These are phyloP conservation scores for Phaethornis superciliosus DNA, from an alignment of 2,113 vertebrate species.

Conservation along the genomic window DNA sequence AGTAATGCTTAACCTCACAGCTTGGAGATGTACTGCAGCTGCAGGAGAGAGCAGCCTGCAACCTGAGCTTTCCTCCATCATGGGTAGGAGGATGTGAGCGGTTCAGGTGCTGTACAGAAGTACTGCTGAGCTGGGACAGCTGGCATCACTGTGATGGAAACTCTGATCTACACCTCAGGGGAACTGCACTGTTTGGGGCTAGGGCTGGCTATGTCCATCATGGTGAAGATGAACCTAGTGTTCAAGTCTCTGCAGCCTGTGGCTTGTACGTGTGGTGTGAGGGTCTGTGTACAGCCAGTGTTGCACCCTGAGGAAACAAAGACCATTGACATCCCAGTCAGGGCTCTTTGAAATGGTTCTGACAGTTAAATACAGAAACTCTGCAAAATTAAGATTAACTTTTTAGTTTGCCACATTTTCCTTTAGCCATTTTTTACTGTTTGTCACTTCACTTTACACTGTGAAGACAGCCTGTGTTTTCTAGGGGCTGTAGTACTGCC, in stretches of 20 bases:
- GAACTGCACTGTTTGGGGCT: not conserved
- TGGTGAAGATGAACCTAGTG: rapidly evolving
- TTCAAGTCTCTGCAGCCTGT: rapidly evolving
- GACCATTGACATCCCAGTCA: rapidly evolving
- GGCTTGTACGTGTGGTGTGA: rapidly evolving
- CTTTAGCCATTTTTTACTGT: not conserved
- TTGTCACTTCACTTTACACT: not conserved
- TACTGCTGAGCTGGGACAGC: not conserved
- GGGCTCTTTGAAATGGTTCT: not conserved
- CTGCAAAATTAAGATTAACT: not conserved
- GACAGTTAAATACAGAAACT: not conserved
- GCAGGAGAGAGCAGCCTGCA: not conserved
- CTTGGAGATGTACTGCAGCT: not conserved
- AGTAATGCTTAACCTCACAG: rapidly evolving
- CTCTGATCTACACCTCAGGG: not conserved
- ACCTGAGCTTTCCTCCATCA: rapidly evolving
- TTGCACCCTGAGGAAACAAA: not conserved
- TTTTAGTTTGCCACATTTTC: not conserved
- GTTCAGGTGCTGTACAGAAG: not conserved
- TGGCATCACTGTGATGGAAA: not conserved
- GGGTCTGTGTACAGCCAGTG: rapidly evolving
- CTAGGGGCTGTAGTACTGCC: not conserved
- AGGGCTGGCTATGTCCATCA: not conserved
- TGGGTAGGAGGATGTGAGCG: not conserved
- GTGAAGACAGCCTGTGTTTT: not conserved